Percentiles rank a stretch among this genome's conserved stretches.
These are phyloP conservation scores for Pachydiplax longipennis DNA, from an alignment of 2,888 invertebrate species.

Conservation along the genomic window DNA sequence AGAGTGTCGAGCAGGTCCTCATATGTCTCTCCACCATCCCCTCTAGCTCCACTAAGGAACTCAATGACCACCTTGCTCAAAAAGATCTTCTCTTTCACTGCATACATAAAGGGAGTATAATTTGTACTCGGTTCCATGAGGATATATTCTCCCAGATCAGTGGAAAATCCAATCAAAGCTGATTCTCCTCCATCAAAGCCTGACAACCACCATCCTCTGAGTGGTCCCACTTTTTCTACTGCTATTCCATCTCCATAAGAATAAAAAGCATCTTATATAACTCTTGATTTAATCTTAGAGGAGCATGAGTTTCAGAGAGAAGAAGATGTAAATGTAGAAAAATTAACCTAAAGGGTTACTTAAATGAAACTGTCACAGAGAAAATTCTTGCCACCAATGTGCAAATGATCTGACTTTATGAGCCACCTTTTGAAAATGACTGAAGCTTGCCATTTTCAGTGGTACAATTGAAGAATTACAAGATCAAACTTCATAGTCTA, in stretches of 20 bases:
- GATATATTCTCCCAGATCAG: slow-evolving; percentile 81
- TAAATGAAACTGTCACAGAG: too few relatives aligned
- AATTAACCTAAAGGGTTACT: too few relatives aligned
- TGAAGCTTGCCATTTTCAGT: too few relatives aligned
- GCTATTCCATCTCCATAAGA: slow-evolving; percentile 67
- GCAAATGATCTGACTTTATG: too few relatives aligned
- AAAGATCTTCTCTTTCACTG: slow-evolving; percentile 77
- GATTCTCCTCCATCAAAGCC: slow-evolving; percentile 83
- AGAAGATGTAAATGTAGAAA: too few relatives aligned
- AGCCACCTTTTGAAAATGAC: too few relatives aligned
- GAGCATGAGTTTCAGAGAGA: too few relatives aligned
- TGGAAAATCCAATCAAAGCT: slow-evolving; percentile 77
- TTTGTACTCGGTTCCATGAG: slow-evolving; percentile 75
- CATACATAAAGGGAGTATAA: slow-evolving; percentile 75
- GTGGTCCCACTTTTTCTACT: slow-evolving; percentile 79
- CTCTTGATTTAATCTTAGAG: too few relatives aligned
- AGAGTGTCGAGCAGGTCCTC: slow-evolving; percentile 78
- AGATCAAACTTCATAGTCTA: too few relatives aligned
- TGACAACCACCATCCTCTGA: slow-evolving; percentile 84
- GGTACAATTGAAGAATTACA: too few relatives aligned
- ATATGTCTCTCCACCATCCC: slow-evolving; percentile 71
- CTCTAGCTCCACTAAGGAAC: slow-evolving; percentile 65
- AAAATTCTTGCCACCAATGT: too few relatives aligned
- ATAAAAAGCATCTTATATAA: too few relatives aligned
- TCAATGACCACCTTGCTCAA: slow-evolving; percentile 82